A percentile compares a stretch with the other conserved stretches of the same genome.
phyloP scores from a whole-genome alignment of 2,888 invertebrate genomes.

The Poecilobothrus nobilitatus region DNA sequence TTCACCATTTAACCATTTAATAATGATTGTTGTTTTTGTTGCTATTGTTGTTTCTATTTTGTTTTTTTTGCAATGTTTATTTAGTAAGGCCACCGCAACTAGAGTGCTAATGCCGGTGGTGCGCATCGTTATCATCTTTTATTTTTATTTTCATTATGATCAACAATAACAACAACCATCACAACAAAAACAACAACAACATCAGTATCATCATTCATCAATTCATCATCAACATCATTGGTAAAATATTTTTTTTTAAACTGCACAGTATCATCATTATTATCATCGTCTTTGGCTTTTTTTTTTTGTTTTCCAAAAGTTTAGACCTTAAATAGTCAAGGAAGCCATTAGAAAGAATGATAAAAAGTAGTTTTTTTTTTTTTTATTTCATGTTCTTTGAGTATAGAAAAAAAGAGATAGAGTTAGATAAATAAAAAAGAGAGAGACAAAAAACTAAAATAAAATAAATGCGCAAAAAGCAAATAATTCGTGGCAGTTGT shows the following conservation, averaged over 20 bases:
- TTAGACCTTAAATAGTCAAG: neutral
- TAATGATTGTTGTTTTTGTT: neutral
- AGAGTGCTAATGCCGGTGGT: constrained; percentile 6
- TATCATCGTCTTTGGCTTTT: no score
- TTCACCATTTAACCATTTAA: neutral
- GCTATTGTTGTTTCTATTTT: neutral
- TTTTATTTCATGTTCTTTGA: neutral
- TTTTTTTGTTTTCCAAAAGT: no score
- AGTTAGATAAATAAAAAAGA: no score
- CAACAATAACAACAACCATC: neutral
- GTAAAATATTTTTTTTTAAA: neutral
- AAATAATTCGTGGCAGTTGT: no score
- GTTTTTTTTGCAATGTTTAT: neutral
- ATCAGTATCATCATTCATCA: neutral
- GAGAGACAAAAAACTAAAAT: no score
- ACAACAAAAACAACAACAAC: neutral
- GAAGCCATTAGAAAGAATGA: constrained; percentile 1
- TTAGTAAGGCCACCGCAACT: constrained; percentile 1
- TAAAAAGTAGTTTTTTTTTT: neutral
- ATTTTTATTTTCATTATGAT: neutral
- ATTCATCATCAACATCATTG: neutral
- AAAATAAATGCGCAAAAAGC: no score
- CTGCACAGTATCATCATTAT: no score
- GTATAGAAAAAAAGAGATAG: no score
- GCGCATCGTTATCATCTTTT: neutral